phyloP scores from a whole-genome alignment of 1,140 invertebrate genomes.

The Bombus affinis region DNA sequence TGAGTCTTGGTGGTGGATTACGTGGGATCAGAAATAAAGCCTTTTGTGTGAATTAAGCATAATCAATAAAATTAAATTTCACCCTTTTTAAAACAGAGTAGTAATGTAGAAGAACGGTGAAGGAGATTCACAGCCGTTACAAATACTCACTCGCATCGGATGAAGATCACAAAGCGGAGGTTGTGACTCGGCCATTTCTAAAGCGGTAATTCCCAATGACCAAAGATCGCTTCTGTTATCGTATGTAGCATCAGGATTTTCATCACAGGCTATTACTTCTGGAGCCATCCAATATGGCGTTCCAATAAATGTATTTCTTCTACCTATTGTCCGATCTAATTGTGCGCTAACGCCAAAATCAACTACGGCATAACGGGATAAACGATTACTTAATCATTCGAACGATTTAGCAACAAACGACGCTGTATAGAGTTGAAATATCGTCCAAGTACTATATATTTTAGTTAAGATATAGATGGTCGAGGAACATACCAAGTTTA shows the following conservation, averaged over 20 bases:
- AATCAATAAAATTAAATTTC: slow-evolving; percentile 25
- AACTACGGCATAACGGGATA: slow-evolving; percentile 85
- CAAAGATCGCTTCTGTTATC: slow-evolving; percentile 99
- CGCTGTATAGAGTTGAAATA: not conserved
- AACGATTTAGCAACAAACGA: not conserved
- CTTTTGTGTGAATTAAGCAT: slow-evolving; percentile 60
- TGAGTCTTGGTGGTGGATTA: slow-evolving; percentile 97
- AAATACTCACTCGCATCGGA: slow-evolving; percentile 93
- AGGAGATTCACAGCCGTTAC: not conserved
- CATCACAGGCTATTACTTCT: slow-evolving; percentile 99
- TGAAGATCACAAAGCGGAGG: slow-evolving; percentile 99
- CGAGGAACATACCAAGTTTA: slow-evolving; percentile 89
- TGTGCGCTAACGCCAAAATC: slow-evolving; percentile 99
- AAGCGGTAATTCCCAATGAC: slow-evolving; percentile 98
- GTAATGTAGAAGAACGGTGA: not conserved
- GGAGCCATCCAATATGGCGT: slow-evolving; percentile 99
- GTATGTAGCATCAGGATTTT: slow-evolving; percentile 99
- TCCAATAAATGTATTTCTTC: slow-evolving; percentile 99
- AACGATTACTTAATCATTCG: not conserved
- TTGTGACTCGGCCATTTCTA: slow-evolving; percentile 99
- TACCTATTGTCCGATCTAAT: slow-evolving; percentile 98
- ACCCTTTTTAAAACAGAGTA: not conserved
- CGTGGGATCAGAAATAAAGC: slow-evolving; percentile 98
- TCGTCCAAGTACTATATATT: not conserved
- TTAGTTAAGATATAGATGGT: not conserved